phyloP scores from a whole-genome alignment of 2,113 vertebrate species.

The Xenus cinereus region DNA sequence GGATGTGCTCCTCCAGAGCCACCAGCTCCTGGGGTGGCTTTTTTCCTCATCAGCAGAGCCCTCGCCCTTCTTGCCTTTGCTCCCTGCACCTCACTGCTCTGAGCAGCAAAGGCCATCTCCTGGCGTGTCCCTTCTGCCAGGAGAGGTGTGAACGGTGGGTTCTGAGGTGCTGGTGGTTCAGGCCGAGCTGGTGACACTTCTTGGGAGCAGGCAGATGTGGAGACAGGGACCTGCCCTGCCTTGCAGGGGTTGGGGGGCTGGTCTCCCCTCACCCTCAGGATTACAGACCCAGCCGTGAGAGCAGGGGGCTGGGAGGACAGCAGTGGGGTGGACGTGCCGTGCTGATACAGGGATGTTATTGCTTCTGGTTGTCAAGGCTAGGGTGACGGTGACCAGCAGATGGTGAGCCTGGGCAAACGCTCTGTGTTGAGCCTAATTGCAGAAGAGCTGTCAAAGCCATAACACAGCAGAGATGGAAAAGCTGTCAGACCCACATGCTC shows the following conservation, averaged over 20 bases:
- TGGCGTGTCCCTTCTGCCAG: not conserved
- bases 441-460: not conserved
- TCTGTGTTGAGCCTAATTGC: not conserved
- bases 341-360: fast-evolving
- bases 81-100: fast-evolving
- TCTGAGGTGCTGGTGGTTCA: not conserved
- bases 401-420: fast-evolving
- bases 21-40: not conserved
- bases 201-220: fast-evolving
- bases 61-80: not conserved
- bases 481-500: fast-evolving
- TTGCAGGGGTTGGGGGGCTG: not conserved
- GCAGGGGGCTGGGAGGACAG: not conserved
- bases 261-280: not conserved
- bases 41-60: not conserved
- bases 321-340: fast-evolving
- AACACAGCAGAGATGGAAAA: fast-evolving
- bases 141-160: not conserved
- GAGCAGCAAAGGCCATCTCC: not conserved
- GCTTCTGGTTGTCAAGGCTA: not conserved
- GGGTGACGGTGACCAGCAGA: not conserved
- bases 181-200: not conserved
- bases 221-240: not conserved
- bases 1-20: not conserved
- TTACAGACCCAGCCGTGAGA: fast-evolving